Base-by-base conservation (phyloP, 23 tunicate species). In the Oikopleura vanhoeffeni region DNA sequence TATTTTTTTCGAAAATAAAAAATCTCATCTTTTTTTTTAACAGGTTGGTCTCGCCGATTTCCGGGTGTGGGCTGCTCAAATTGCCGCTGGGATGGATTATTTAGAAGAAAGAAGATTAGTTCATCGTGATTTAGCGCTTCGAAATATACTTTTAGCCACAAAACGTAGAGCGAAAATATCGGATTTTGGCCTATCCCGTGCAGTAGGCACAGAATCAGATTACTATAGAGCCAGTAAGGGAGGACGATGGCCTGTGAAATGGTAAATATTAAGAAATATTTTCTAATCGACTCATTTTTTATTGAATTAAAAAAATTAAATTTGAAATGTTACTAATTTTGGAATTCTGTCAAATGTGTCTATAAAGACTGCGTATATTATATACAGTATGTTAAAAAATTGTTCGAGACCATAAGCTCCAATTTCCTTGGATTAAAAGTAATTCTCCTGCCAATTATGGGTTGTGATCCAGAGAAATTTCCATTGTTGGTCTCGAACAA, bases 241-340 rank as follows among this genome's bases (percentile, higher is more conserved):
- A 1, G 99, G 99, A 24, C 67, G 99, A 41, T 95, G 99, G 99
- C 99, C 99, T 0, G 99, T 95, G 28, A 95, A 95, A 85, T 95
- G 99, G 99, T 95, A 40, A 76, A 89, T 86, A 39, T 8, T n/a
- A 0, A 30, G 64, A 49, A 49, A n/a, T n/a, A n/a, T n/a, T n/a
- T n/a, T n/a, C n/a, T n/a, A n/a, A n/a, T n/a, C n/a, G n/a, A n/a
- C n/a, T n/a, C n/a, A n/a, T n/a, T n/a, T n/a, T n/a, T n/a, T 18
- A 30, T 30, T 76, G 83, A 13, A n/a, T 76, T 24, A 13, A 24
- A 18, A 76, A 76, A n/a, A n/a, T 76, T 0, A n/a, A 28, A 76
- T 40, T 76, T 24, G 28, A 57, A 24, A 57, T 57, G 24, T 57
- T 57, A 24, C 28, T 24, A 28, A 24, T 57, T 57, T 57, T 24